A percentile compares a stretch with the other conserved stretches of the same genome.
Evolutionary conservation across 2,113 vertebrate genomes (phyloP).

Genomic region (Psettodes erumei): DNA sequence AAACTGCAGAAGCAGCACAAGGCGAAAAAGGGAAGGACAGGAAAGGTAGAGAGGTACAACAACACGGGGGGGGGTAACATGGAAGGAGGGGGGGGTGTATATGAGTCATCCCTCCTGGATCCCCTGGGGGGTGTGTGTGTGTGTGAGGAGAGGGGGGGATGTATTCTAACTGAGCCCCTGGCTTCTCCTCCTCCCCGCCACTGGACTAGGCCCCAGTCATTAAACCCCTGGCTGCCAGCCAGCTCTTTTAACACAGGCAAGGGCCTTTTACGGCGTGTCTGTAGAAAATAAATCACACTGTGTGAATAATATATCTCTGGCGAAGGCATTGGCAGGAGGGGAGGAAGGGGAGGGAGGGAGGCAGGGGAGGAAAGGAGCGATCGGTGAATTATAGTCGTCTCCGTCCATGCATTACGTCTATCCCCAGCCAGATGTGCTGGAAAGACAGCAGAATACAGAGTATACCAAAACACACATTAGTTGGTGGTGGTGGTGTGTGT

Average conservation of each 20-base stretch:
- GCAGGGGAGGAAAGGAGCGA: constrained; percentile 79
- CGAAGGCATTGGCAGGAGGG: constrained; percentile 85
- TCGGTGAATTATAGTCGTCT: constrained; percentile 87
- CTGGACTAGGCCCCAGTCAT: constrained; percentile 97
- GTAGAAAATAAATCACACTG: constrained; percentile 99
- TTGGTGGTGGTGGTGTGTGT: too few relatives aligned
- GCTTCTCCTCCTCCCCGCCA: constrained; percentile 89
- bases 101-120: constrained; percentile 83
- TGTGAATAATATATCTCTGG: constrained; percentile 97
- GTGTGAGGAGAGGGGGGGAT: constrained; percentile 80
- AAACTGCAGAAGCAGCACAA: constrained; percentile 58
- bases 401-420: constrained; percentile 83
- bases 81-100: constrained; percentile 48
- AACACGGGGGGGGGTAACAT: constrained; percentile 41
- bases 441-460: constrained; percentile 77
- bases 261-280: constrained; percentile 95
- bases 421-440: constrained; percentile 84
- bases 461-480: constrained; percentile 73
- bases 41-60: constrained; percentile 54
- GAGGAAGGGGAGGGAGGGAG: constrained; percentile 65
- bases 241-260: constrained; percentile 97
- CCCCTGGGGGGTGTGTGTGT: constrained; percentile 78
- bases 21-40: constrained; percentile 46
- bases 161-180: constrained; percentile 85
- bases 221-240: constrained; percentile 98